Base-by-base conservation (phyloP, 2,888 invertebrate genomes). In the Antitype chi region DNA sequence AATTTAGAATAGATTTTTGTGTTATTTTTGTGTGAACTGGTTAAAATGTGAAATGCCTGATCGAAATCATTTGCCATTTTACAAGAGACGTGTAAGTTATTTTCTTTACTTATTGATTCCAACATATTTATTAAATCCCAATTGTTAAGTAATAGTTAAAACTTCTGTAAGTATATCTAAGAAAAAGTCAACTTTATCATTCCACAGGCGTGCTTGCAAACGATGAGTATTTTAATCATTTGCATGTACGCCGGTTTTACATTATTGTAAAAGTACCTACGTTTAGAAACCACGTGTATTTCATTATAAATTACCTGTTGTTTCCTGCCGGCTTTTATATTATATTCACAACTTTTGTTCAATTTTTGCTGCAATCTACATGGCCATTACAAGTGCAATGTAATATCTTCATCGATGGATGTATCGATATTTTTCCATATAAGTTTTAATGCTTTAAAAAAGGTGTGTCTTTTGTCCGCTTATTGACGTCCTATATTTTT, bases 41-140 rank as follows among this genome's bases (percentile, higher is more conserved):
- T 79, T 82, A 90, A 81, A 86, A 92, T 91, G 90, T 91, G 91
- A 91, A 88, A 96, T 96, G 96, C 96, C 96, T 87, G 95, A 96
- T 93, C 92, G 94, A 25, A 94, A 95, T 75, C 89, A 94, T 86
- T 89, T 95, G 52, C 90, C 91, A 76, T 90, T 91, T 88, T 92
- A 90, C 81, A 92, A 89, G 82, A 91, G 92, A 76, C 93, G 93
- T 67, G 96, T 96, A 90, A 95, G 96, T 94, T 85, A 4, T 5
- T 47, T 64, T 74, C 32, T 59, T 38, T 38, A 38, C 38, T 38
- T 38, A 38, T 38, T 38, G 38, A 38, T 38, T 38, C 5, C 6
- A 38, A 38, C 23, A 49, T 11, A 38, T 49, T 23, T 3, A 47
- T 32, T 28, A 23, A 52, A 49, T 38, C 20, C 8, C 6, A 43